Base-by-base conservation (phyloP, 2,113 vertebrate species). In the Varanus komodoensis region DNA sequence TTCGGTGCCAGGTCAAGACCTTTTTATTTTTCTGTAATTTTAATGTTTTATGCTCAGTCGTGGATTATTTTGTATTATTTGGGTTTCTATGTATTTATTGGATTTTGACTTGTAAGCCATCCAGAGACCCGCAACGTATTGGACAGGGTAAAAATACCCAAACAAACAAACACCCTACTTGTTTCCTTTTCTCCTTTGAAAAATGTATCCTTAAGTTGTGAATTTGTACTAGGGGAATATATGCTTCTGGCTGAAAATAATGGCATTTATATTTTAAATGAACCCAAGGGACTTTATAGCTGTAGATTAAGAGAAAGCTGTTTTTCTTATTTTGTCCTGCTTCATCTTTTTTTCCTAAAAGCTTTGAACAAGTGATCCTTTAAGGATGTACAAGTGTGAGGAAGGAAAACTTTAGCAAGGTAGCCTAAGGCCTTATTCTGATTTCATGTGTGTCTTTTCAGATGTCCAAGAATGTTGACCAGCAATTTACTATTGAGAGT, bases 401-500 rank as follows among this genome's bases (percentile, higher is more conserved):
- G 34, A 83, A 83, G 23, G 48, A 23, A 23, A 77, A 44, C 9
- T 27, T 21, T 48, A 78, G 82, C 61, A 44, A 64, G 48, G 15
- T 48, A 67, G 19, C 14, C 74, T 77, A 80, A 52, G n/a, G n/a
- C 9, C 29, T 82, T 1, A 1, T 87, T 69, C 21, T 25, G 27
- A 90, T 92, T 93, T 75, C 8, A 89, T 96, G 78, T 95, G 12
- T 93, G 92, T 57, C 29, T 87, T 64, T 54, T 89, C 84, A 97
- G 96, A 92, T 77, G 38, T 80, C 89, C 50, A 92, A 92, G 88
- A 95, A 48, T 92, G 84, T 82, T 4, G 90, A 93, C 79, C 82
- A 23, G 29, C 93, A 92, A 27, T 94, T 96, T 83, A 95, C 94
- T 81, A 90, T 97, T 87, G 96, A 96, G 79, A 86, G 88, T 89